These are phyloP conservation scores for Passer domesticus DNA, from an alignment of 2,113 vertebrate genomes.

Conservation along the genomic window DNA sequence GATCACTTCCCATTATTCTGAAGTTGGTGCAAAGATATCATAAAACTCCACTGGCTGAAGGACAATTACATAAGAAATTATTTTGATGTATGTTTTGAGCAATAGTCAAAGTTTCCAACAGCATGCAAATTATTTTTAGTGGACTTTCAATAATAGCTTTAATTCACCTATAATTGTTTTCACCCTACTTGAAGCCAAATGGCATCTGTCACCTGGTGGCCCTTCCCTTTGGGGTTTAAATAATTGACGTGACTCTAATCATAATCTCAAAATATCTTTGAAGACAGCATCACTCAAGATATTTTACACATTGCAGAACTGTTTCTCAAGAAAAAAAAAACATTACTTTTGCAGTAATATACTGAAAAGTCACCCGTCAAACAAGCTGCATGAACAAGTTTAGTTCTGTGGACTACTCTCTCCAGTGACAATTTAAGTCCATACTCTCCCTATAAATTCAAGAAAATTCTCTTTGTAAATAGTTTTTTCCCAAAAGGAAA, in stretches of 20 bases:
- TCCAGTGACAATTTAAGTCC: slow-evolving; percentile 21
- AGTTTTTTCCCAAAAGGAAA: not conserved
- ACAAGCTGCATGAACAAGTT: slow-evolving; percentile 22
- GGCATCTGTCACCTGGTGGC: not conserved
- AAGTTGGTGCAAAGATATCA: not conserved
- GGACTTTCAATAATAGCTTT: not conserved
- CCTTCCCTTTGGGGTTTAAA: not conserved
- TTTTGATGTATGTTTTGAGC: not conserved
- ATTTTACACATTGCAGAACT: slow-evolving; percentile 15
- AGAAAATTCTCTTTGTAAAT: slow-evolving; percentile 35
- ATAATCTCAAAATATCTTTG: slow-evolving; percentile 10
- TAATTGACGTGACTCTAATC: not conserved
- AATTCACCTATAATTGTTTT: not conserved
- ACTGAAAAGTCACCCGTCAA: slow-evolving; percentile 7
- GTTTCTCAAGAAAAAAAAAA: slow-evolving; percentile 19
- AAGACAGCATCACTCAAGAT: slow-evolving; percentile 25
- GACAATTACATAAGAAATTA: not conserved
- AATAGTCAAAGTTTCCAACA: not conserved
- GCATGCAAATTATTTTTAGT: not conserved
- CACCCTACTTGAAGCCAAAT: not conserved
- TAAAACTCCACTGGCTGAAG: not conserved
- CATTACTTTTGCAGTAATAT: not conserved
- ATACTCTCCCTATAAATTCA: not conserved
- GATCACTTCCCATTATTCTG: not conserved
- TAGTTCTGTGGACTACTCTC: not conserved